Percentiles rank a stretch among this genome's conserved stretches.
These are phyloP conservation scores for Diaperis boleti DNA, from an alignment of 2,888 invertebrate species.

Conservation along the genomic window DNA sequence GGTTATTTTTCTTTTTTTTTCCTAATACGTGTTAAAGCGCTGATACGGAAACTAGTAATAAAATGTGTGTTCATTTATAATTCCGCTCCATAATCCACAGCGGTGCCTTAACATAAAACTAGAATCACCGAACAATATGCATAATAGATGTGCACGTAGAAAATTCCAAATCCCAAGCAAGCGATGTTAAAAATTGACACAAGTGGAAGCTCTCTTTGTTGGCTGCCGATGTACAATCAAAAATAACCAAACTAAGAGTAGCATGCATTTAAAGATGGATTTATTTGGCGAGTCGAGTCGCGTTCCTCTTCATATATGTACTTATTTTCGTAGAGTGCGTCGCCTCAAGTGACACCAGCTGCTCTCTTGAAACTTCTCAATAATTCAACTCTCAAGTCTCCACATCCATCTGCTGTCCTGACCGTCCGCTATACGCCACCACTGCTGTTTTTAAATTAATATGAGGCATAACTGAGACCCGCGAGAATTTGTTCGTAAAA, in stretches of 20 bases:
- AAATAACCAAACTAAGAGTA: slow-evolving; percentile 32
- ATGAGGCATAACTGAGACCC: slow-evolving; percentile 13
- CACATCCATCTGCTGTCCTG: slow-evolving; percentile 41
- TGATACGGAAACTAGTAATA: slow-evolving; percentile 17
- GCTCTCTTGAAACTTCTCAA: slow-evolving; percentile 39
- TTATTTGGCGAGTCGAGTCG: slow-evolving; percentile 54
- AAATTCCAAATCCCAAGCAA: slow-evolving; percentile 39
- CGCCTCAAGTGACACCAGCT: slow-evolving; percentile 43
- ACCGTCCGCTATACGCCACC: slow-evolving; percentile 20
- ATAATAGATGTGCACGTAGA: slow-evolving; percentile 39
- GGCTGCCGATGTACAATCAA: slow-evolving; percentile 33
- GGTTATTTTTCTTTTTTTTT: not conserved
- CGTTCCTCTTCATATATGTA: slow-evolving; percentile 56
- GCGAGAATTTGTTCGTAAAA: slow-evolving; percentile 6
- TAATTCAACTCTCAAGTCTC: slow-evolving; percentile 40
- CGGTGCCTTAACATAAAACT: slow-evolving; percentile 40
- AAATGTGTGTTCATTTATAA: slow-evolving; percentile 38
- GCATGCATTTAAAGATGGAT: slow-evolving; percentile 47
- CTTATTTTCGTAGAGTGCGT: slow-evolving; percentile 55
- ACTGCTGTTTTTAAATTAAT: slow-evolving; percentile 32
- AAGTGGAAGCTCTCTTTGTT: slow-evolving; percentile 25
- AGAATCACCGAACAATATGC: slow-evolving; percentile 35
- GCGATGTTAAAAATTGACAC: slow-evolving; percentile 37
- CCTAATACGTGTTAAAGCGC: slow-evolving; percentile 25
- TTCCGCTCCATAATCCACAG: slow-evolving; percentile 36